Base-by-base conservation (phyloP, 1,140 invertebrate species). In the Pseudomyrmex sp. region DNA sequence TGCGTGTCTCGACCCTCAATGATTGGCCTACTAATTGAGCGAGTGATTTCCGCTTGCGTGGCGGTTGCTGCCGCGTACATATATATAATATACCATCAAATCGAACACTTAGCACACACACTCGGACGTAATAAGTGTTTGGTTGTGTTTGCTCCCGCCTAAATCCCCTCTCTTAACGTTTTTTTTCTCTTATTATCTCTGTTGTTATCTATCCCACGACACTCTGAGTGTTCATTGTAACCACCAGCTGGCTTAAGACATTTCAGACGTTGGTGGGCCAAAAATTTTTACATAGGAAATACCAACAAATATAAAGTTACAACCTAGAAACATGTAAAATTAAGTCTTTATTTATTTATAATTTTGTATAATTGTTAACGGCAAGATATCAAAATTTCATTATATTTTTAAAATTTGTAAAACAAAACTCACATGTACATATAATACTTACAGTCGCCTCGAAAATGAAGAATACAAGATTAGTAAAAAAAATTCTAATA, bases 1-100 rank as follows among this genome's bases (percentile, higher is more conserved):
- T 90, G 82, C 86, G 79, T 90, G 76, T 90, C 77, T 70, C 69
- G 65, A 88, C 50, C 56, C 58, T 80, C 66, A 73, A 85, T 80
- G 63, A 85, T 85, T 73, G 69, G 77, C 80, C 87, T 84, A 88
- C 48, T 76, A 77, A 68, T 68, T 56, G 58, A 35, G 61, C 76
- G 23, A 62, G 20, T 8, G 18, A 68, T 50, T 76, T 61, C 63
- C 48, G 73, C 44, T 74, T 52, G 2, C 48, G 54, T 77, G 86
- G 48, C 73, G 63, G 54, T 10, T 76, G 54, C 54, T 65, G 75
- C 26, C 63, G 63, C 66, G 65, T 75, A 70, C 48, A 18, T 26
- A 18, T 52, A 20, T 68, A 46, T 50, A 15, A 46, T 46, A 20
- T n/a, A 20, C 2, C 50, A n/a, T 18, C 56, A 8, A 56, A 85